Evolutionary conservation across 1,140 invertebrate species (phyloP), one percentile per base, ranked within the genome.

Genomic region (Anastatus disparis): DNA sequence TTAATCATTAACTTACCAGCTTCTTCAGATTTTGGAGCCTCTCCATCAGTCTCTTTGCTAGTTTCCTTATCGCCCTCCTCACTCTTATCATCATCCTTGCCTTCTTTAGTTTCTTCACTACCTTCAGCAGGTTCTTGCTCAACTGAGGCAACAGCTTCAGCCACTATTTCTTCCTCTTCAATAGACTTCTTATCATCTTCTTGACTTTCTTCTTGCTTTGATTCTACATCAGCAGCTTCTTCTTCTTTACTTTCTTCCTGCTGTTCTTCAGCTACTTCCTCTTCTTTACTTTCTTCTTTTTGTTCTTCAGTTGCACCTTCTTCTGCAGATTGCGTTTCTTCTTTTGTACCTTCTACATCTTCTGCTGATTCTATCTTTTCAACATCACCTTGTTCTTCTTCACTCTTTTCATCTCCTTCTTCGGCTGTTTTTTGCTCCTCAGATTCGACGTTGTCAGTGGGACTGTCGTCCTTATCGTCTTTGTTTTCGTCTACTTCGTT

Each of bases 1-100:
- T n/a, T n/a, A n/a, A n/a, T n/a, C 31, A 6, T n/a, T 2, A 46
- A 62, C 40, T 46, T 29, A 44, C 63, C 62, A 40, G 58, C 75
- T 77, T 86, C 84, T 71, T 76, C 65, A 66, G 80, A 81, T 64
- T 82, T 80, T 70, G 75, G 74, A 31, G 86, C 82, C 75, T 79
- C 75, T 48, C 77, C 74, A 26, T 44, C 52, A 2, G 70, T 29
- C 13, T 68, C 56, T 13, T 70, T 68, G 55, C 73, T 68, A 12
- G 35, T 59, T 15, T 72, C 70, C 9, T 64, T 72, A 31, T 48
- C 40, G n/a, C 40, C 50, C 13, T 56, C 71, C 29, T 74, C 74
- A 29, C 12, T 70, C 12, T 69, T 71, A 22, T 71, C 70, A n/a
- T 65, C 67, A 6, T 67, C 58, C 31, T 17, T 46, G 31, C 27